Evolutionary conservation across 2,888 invertebrate species (phyloP), one percentile per base, ranked within the genome.

Genomic region (Calephelis perditalis): DNA sequence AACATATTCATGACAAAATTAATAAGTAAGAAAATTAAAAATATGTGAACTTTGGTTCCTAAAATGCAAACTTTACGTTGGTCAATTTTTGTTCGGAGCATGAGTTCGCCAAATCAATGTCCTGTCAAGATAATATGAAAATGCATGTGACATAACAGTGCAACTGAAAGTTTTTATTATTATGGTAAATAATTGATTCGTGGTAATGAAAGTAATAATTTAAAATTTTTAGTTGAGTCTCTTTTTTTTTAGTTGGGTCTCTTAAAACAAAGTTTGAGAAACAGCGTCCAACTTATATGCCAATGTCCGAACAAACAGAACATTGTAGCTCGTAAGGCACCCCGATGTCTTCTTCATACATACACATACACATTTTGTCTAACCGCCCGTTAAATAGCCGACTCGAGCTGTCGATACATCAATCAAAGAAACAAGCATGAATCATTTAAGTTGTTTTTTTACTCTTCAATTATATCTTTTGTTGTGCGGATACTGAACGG

Each of bases 391-490:
- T 89, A 89, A 89, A 90, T 88, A 81, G 87, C 87, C 84, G 77
- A 72, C 73, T 78, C 76, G 74, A 74, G 70, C 81, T 82, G 84
- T 89, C 89, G 85, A 89, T 89, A 87, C 88, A 88, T 88, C 88
- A 87, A 87, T 87, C 86, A 87, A 71, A 79, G 82, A 85, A 77
- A 79, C 78, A 78, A 78, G 75, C 75, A 71, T 64, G 65, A 74
- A 75, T 76, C 81, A 80, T 81, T 80, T 78, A 77, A 78, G 74
- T 54, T 54, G 52, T 54, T 81, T 84, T 84, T 84, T 86, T 86
- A 82, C 82, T 76, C 83, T 83, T 83, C 89, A 90, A 90, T 90
- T 90, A 90, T 85, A 82, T 74, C 89, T 84, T 90, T 90, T 90
- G 89, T 89, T 75, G 73, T 67, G 82, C 73, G 75, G 77, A 81